Evolutionary conservation across 2,888 invertebrate species (phyloP), one percentile per base, ranked within the genome.

Genomic region (Epinotia brunnichana): DNA sequence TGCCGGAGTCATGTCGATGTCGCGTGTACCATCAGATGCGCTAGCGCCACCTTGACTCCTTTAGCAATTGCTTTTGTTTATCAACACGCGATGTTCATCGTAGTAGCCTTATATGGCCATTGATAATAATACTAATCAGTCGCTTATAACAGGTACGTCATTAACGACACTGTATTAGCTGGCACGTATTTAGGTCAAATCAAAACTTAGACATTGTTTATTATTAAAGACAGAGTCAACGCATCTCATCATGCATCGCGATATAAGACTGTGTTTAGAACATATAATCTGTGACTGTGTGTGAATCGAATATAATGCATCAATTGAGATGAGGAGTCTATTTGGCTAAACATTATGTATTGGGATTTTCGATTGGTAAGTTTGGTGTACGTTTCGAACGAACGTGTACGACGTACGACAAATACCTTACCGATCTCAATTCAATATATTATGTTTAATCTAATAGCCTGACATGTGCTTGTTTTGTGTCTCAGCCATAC

Each of bases 21-120:
- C 63, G 70, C 68, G 59, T 73, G 73, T 54, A 62, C 53, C 62
- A 60, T 75, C 70, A 75, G 75, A 74, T 74, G 62, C 69, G 73
- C 68, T 41, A 63, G 35, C 15, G 53, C 0, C 24, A 51, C 68
- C 73, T 73, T 73, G 73, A 73, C 73, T 73, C 68, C 51, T 63
- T 69, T 69, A 41, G 63, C 57, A 72, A 72, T 48, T 69, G 59
- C 19, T 63, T 59, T 69, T 73, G 73, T 69, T 69, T 69, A 73
- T 61, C 71, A 44, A 69, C 68, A 69, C 44, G 69, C 63, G n/a
- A 73, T 24, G 29, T 41, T 63, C 39, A 44, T 57, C 56, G 66
- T 60, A n/a, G 7, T 15, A 54, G 24, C 35, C 19, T 53, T 19
- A 56, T 21, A 54, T 39, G 51, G 39, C 39, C 21, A 7, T 17